Evolutionary conservation across 2,888 invertebrate genomes (phyloP).

Genomic region (Achlya flavicornis): DNA sequence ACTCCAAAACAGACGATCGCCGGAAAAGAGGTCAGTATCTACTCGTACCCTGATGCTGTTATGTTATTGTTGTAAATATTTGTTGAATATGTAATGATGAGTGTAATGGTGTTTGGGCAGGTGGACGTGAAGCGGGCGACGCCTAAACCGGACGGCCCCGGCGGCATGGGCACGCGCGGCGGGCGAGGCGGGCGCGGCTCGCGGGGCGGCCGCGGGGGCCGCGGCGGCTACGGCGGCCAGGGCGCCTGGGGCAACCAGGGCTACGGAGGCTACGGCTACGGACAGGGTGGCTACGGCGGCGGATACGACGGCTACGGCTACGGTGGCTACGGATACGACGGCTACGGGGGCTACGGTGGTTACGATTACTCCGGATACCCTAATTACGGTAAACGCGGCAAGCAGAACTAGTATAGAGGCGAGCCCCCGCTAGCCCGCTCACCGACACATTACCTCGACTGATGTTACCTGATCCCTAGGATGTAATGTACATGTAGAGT

Average conservation of each 20-base stretch:
- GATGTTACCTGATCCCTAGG: constrained; percentile 82
- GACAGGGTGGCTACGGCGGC: constrained; percentile 88
- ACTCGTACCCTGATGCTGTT: neutral
- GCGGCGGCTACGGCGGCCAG: constrained; percentile 86
- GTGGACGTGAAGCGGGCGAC: constrained; percentile 98
- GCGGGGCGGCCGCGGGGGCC: constrained; percentile 88
- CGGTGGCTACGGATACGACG: constrained; percentile 89
- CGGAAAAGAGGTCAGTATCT: constrained; percentile 91
- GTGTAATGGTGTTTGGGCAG: constrained; percentile 72
- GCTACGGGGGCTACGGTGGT: constrained; percentile 91
- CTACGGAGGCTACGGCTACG: constrained; percentile 88
- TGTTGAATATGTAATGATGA: no score
- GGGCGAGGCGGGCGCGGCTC: constrained; percentile 86
- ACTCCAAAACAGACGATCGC: constrained; percentile 96
- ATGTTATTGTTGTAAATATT: neutral
- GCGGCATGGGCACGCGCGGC: constrained; percentile 87
- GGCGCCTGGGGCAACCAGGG: constrained; percentile 87
- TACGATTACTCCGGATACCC: constrained; percentile 92
- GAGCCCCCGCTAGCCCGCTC: constrained; percentile 71
- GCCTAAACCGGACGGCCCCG: constrained; percentile 92
- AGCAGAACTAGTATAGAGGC: constrained; percentile 76
- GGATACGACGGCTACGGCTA: constrained; percentile 90
- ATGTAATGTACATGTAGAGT: constrained; percentile 78
- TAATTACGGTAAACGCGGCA: constrained; percentile 90
- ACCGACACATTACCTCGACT: constrained; percentile 83